A percentile compares a stretch with the other conserved stretches of the same genome.
phyloP scores from a whole-genome alignment of 2,113 vertebrate species.

The Lagopus leucura region DNA sequence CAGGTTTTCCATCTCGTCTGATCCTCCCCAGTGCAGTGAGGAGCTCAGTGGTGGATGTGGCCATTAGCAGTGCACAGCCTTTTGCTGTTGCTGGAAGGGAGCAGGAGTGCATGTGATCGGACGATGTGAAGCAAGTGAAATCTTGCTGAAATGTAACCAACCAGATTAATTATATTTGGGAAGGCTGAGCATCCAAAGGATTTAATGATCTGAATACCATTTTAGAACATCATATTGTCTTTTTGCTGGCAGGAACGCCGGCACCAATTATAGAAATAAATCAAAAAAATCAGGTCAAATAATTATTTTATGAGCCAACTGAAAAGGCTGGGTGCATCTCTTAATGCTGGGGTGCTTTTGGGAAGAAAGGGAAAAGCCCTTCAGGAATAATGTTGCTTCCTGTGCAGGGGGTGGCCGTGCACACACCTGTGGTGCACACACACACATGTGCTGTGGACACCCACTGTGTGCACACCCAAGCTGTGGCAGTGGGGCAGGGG shows the following conservation, averaged over 20 bases:
- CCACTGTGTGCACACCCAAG: neutral
- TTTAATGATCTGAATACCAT: slow-evolving; percentile 10
- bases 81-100: neutral
- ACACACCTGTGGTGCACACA: neutral
- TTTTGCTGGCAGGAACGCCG: slow-evolving; percentile 1
- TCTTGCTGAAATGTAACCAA: neutral
- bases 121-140: neutral
- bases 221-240: neutral
- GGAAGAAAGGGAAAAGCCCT: neutral
- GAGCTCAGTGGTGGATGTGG: no score
- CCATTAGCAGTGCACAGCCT: neutral
- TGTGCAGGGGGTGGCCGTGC: fast-evolving
- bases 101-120: neutral
- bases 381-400: neutral
- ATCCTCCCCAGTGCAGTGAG: neutral
- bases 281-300: neutral
- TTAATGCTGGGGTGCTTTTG: neutral
- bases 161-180: neutral
- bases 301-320: neutral
- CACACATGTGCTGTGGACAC: neutral
- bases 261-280: slow-evolving; percentile 13
- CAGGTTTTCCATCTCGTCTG: neutral
- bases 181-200: neutral
- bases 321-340: neutral
- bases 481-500: neutral